Percentiles rank a stretch among this genome's conserved stretches.
Conservation (phyloP, 1,140 invertebrate genomes). For the Medauroidea extradentata region DNA sequence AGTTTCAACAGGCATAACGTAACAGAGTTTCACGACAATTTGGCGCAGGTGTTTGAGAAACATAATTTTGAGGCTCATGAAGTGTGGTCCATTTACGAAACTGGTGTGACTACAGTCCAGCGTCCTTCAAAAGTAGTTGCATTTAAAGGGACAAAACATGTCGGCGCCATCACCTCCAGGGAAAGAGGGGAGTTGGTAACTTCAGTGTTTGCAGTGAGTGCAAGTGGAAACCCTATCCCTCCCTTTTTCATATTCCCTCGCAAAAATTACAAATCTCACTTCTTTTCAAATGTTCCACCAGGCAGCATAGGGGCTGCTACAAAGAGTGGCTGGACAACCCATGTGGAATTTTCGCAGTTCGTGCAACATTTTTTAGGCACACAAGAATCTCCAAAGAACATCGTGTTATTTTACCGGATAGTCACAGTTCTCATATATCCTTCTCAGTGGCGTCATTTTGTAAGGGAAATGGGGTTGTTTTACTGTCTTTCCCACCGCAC, state of each 20-base stretch:
- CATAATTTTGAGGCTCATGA: constrained; percentile 26
- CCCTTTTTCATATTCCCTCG: constrained; percentile 2
- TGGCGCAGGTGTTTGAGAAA: constrained; percentile 24
- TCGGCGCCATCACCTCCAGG: constrained; percentile 33
- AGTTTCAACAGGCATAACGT: constrained; percentile 42
- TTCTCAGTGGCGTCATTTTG: background rate
- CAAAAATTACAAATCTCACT: constrained; percentile 3
- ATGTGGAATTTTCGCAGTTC: constrained; percentile 19
- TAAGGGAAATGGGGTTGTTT: constrained; percentile 24
- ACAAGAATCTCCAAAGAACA: background rate
- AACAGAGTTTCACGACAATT: constrained; percentile 35
- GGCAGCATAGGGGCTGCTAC: background rate
- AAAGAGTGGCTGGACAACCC: background rate
- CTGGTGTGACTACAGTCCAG: constrained; percentile 38
- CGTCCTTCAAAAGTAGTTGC: constrained; percentile 34
- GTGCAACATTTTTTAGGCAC: constrained; percentile 23
- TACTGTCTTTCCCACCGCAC: constrained; percentile 30
- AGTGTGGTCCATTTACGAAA: constrained; percentile 42
- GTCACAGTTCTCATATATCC: background rate
- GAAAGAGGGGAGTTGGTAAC: constrained; percentile 42
- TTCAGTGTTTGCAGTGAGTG: constrained; percentile 19
- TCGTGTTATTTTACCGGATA: background rate
- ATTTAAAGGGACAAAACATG: constrained; percentile 35
- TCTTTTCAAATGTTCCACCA: background rate
- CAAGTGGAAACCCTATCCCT: background rate